phyloP scores from a whole-genome alignment of 1,140 invertebrate species.

The Propsilocerus akamusi region DNA sequence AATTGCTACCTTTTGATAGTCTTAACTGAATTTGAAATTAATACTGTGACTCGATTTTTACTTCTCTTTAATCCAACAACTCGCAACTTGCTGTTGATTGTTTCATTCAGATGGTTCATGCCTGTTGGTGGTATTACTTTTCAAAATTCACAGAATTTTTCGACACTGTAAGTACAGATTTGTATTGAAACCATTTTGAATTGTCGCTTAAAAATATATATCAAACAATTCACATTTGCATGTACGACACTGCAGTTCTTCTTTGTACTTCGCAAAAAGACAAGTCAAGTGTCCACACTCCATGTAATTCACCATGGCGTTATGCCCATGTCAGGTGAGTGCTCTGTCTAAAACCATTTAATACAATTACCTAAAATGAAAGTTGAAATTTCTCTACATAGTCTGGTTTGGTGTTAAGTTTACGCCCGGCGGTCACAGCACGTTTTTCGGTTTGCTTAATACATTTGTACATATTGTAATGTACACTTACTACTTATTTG shows the following conservation, averaged over 20 bases:
- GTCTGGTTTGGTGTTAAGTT: slow-evolving; percentile 96
- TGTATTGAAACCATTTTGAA: not conserved
- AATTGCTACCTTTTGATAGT: too few relatives aligned
- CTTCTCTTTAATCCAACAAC: slow-evolving; percentile 4
- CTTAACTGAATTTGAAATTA: too few relatives aligned
- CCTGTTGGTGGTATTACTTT: slow-evolving; percentile 94
- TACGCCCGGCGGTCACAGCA: slow-evolving; percentile 73
- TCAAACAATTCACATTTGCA: not conserved
- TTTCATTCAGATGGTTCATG: slow-evolving; percentile 61
- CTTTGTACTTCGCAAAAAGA: slow-evolving; percentile 87
- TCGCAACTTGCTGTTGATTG: not conserved
- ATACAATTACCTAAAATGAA: not conserved
- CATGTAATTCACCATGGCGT: slow-evolving; percentile 93
- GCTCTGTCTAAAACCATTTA: too few relatives aligned
- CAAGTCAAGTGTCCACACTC: slow-evolving; percentile 75
- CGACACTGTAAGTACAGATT: slow-evolving; percentile 63
- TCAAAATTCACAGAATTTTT: slow-evolving; percentile 93
- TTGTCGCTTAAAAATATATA: not conserved
- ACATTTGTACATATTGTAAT: slow-evolving; percentile 73
- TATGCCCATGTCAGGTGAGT: slow-evolving; percentile 71
- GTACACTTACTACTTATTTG: slow-evolving; percentile 74
- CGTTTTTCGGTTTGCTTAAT: slow-evolving; percentile 70
- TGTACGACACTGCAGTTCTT: slow-evolving; percentile 47
- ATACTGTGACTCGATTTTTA: too few relatives aligned
- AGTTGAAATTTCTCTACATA: not conserved